These are phyloP conservation scores for Leucopsar rothschildi DNA, from an alignment of 2,113 vertebrate species.

Conservation along the genomic window DNA sequence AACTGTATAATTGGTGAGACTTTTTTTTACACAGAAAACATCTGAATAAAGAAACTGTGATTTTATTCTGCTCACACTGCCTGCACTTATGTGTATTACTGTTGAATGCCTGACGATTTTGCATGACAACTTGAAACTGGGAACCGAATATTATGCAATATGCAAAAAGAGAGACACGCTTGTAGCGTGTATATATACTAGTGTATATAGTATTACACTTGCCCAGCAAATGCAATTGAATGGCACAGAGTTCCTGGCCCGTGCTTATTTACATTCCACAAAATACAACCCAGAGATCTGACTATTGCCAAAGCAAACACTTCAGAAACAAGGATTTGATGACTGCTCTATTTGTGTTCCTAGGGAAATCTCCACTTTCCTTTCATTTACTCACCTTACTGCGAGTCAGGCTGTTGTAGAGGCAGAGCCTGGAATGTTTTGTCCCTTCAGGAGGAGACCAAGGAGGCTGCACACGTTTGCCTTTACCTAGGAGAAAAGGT, in stretches of 20 bases:
- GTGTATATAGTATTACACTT: neutral
- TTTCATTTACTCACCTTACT: constrained; percentile 79
- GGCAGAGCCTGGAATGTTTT: constrained; percentile 77
- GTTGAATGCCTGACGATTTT: neutral
- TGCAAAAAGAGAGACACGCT: neutral
- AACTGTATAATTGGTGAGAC: neutral
- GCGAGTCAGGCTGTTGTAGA: constrained; percentile 96
- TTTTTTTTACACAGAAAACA: neutral
- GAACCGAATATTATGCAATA: neutral
- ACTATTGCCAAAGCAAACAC: neutral
- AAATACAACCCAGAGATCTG: neutral
- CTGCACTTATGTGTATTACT: neutral
- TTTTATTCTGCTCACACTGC: neutral
- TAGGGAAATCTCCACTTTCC: neutral
- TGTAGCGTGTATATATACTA: neutral
- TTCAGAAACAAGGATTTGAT: neutral
- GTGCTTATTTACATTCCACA: neutral
- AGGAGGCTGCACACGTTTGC: constrained; percentile 80
- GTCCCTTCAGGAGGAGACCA: constrained; percentile 85
- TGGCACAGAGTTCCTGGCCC: neutral
- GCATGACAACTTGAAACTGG: neutral
- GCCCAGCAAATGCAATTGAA: neutral
- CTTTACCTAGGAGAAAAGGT: constrained; percentile 75
- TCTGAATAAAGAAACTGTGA: neutral
- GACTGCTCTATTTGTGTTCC: neutral